phyloP scores from a whole-genome alignment of 2,113 vertebrate genomes.

The Parus major region DNA sequence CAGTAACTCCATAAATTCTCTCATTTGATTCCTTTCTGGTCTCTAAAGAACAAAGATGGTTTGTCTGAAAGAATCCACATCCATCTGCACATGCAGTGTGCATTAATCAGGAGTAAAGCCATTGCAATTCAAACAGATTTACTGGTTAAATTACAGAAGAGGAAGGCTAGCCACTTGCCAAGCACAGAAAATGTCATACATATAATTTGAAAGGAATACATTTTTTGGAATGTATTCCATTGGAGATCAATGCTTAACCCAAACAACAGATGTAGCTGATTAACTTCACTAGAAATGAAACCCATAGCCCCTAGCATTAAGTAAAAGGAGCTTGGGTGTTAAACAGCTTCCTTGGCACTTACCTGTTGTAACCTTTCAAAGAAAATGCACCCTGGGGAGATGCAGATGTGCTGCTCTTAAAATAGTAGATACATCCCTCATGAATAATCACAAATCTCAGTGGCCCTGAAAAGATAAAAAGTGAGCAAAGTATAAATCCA shows the following conservation, averaged over 20 bases:
- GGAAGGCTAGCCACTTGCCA: neutral
- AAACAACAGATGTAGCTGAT: neutral
- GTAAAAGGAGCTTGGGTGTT: neutral
- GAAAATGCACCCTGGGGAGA: constrained; percentile 95
- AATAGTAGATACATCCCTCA: constrained; percentile 95
- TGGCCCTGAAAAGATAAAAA: constrained; percentile 81
- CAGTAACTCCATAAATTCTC: neutral
- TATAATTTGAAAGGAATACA: neutral
- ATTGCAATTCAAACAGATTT: neutral
- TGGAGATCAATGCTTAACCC: neutral
- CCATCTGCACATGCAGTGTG: neutral
- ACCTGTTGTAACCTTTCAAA: constrained; percentile 96
- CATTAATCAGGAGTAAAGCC: neutral
- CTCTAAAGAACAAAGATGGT: neutral
- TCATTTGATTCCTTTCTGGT: neutral
- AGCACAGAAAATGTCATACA: neutral
- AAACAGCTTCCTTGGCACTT: constrained; percentile 22
- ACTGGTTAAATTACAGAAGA: neutral
- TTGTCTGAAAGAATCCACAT: neutral
- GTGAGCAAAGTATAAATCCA: neutral
- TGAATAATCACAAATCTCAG: constrained; percentile 93
- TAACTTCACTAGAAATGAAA: neutral
- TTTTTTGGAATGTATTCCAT: neutral
- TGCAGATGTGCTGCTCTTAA: constrained; percentile 92
- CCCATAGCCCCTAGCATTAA: neutral